These are phyloP conservation scores for Lithophane leautieri DNA, from an alignment of 2,888 invertebrate species.

Conservation along the genomic window DNA sequence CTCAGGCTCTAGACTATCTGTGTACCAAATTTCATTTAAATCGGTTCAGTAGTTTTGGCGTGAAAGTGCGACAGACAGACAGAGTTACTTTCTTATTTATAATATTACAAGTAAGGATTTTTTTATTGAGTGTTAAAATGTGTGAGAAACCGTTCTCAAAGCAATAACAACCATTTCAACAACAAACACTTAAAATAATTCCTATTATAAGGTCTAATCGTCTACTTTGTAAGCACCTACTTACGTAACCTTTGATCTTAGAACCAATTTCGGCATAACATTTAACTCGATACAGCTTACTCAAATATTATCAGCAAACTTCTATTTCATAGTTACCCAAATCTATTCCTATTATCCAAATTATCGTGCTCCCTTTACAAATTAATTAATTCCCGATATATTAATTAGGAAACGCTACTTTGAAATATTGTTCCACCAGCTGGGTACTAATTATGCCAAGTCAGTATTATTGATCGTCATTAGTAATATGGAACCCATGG, in stretches of 20 bases:
- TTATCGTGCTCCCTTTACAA: constrained; percentile 27
- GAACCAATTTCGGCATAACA: constrained; percentile 15
- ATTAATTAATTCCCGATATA: constrained; percentile 59
- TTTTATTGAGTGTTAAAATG: neutral
- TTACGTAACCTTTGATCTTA: constrained; percentile 24
- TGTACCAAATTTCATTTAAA: too few relatives aligned
- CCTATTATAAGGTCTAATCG: neutral
- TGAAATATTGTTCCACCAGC: constrained; percentile 46
- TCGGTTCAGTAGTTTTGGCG: too few relatives aligned
- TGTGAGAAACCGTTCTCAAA: neutral
- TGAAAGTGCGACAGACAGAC: too few relatives aligned
- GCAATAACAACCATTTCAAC: neutral
- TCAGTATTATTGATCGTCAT: constrained; percentile 31
- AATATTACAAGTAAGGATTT: too few relatives aligned
- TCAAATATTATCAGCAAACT: constrained; percentile 32
- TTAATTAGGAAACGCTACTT: constrained; percentile 47
- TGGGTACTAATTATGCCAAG: constrained; percentile 40
- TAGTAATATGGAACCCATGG: neutral
- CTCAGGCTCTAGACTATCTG: too few relatives aligned
- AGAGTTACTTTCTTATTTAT: too few relatives aligned
- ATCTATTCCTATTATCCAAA: constrained; percentile 38
- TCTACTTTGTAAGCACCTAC: neutral
- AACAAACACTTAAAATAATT: neutral
- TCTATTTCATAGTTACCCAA: constrained; percentile 33
- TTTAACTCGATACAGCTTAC: constrained; percentile 19